A percentile compares a stretch with the other conserved stretches of the same genome.
phyloP scores from a whole-genome alignment of 2,797 vertebrate species.

The Danio jaintianensis region DNA sequence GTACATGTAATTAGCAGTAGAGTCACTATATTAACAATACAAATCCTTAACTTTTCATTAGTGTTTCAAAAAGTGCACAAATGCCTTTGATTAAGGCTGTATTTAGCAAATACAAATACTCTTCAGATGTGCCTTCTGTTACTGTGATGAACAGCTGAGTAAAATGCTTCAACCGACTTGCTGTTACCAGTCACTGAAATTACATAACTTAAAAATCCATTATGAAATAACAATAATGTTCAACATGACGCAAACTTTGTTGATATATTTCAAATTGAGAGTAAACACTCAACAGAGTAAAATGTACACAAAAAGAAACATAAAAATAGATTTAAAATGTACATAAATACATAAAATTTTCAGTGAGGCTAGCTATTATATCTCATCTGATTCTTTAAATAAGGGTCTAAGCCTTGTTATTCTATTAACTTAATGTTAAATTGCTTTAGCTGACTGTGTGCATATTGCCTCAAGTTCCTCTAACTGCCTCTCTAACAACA shows the following conservation, averaged over 20 bases:
- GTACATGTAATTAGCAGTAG: no score
- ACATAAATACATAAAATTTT: background rate
- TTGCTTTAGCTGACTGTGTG: background rate
- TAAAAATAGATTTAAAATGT: no score
- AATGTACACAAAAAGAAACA: background rate
- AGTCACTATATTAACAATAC: background rate
- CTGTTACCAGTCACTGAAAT: slow-evolving; percentile 30
- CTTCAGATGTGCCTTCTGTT: background rate
- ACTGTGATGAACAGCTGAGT: slow-evolving; percentile 4
- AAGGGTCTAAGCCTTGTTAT: background rate
- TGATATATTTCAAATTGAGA: background rate
- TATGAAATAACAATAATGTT: slow-evolving; percentile 4
- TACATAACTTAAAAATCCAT: slow-evolving; percentile 2
- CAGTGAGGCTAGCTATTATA: background rate
- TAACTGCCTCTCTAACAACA: slow-evolving; percentile 9
- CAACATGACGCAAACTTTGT: background rate
- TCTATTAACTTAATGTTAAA: background rate
- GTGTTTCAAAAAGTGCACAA: background rate
- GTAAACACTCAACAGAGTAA: background rate
- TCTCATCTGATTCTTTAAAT: slow-evolving; percentile 2
- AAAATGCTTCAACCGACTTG: slow-evolving; percentile 1
- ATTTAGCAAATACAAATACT: background rate
- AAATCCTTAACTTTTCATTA: background rate
- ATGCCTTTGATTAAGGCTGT: background rate
- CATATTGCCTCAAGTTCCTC: background rate